These are phyloP conservation scores for Hozukius guyotensis DNA, from an alignment of 2,797 vertebrate genomes.

Conservation along the genomic window DNA sequence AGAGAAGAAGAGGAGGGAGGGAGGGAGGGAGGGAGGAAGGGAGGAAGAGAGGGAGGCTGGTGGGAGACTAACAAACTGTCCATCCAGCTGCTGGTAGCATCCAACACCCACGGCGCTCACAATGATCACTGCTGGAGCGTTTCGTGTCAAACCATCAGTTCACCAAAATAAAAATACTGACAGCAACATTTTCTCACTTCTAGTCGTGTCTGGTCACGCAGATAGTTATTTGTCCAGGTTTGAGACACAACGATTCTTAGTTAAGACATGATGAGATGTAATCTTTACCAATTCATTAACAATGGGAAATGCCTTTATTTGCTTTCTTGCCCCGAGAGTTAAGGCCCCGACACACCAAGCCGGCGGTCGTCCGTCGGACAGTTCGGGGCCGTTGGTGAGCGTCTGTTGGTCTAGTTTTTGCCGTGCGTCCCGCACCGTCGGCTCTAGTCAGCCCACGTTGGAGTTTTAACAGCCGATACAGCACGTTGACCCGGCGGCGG, in stretches of 20 bases:
- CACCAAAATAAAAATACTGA: not conserved
- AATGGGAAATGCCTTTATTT: not conserved
- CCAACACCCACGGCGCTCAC: slow-evolving; percentile 40
- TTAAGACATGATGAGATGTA: not conserved
- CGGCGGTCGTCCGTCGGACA: too few relatives aligned
- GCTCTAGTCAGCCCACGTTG: too few relatives aligned
- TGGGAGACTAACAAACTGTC: slow-evolving; percentile 38
- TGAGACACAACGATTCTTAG: not conserved
- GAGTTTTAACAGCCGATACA: too few relatives aligned
- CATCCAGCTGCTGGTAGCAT: slow-evolving; percentile 55
- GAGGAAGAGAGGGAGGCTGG: slow-evolving; percentile 12
- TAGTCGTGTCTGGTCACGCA: not conserved
- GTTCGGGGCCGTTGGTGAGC: too few relatives aligned
- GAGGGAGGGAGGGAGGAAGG: not conserved
- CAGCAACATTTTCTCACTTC: too few relatives aligned
- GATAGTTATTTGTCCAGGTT: not conserved
- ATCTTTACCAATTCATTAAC: not conserved
- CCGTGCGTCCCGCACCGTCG: too few relatives aligned
- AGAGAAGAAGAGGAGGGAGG: slow-evolving; percentile 13
- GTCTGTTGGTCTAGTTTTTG: too few relatives aligned
- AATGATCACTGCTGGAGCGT: slow-evolving; percentile 6
- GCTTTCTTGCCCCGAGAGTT: not conserved
- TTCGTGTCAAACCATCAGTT: not conserved
- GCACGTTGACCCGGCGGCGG: too few relatives aligned
- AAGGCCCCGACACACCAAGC: too few relatives aligned